phyloP scores from a whole-genome alignment of 2,113 vertebrate genomes.

The Phylloscopus whistleri region DNA sequence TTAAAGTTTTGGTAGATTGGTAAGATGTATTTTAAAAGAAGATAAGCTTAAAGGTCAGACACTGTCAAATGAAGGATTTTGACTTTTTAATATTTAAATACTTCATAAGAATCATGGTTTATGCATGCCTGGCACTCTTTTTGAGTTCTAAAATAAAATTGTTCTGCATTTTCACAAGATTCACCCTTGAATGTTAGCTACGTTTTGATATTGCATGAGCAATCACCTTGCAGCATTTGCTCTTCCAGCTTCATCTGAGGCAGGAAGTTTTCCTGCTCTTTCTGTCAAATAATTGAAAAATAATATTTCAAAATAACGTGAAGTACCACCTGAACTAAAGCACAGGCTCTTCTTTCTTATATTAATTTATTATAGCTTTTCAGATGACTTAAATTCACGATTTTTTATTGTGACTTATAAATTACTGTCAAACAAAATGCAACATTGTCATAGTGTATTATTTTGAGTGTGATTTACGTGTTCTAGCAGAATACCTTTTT shows the following conservation, averaged over 20 bases:
- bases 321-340: background rate
- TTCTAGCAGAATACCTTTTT: background rate
- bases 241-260: background rate
- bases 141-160: conserved; percentile 56
- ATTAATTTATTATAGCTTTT: background rate
- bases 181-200: conserved; percentile 9
- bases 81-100: conserved; percentile 75
- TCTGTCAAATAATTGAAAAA: background rate
- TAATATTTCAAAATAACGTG: background rate
- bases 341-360: background rate
- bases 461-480: background rate
- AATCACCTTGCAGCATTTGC: background rate
- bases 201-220: background rate
- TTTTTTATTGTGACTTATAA: background rate
- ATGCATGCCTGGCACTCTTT: conserved; percentile 57
- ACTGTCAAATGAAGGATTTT: conserved; percentile 72
- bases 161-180: conserved; percentile 51
- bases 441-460: background rate
- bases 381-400: background rate
- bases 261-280: background rate
- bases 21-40: conserved; percentile 74
- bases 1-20: conserved; percentile 76
- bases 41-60: conserved; percentile 79
- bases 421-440: background rate
- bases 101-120: conserved; percentile 58